Conservation (phyloP, 1,140 invertebrate genomes). For the Neodiprion pinetum region DNA sequence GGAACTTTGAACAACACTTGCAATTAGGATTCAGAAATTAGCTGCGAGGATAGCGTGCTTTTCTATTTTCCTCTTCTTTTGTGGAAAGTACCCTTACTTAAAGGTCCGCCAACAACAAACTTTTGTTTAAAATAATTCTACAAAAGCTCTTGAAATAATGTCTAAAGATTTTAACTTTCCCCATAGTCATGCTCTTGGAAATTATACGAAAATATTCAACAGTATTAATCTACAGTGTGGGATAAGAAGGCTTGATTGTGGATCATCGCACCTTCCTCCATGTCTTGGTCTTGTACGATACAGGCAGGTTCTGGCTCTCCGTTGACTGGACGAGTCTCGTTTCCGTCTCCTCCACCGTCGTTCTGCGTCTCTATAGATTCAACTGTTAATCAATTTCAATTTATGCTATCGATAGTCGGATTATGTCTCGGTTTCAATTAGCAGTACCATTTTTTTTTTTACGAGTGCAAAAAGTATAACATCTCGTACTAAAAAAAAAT, state of each 20-base stretch:
- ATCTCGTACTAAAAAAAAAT: not conserved
- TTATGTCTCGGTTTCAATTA: not conserved
- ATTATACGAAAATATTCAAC: not conserved
- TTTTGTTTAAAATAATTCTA: too few relatives aligned
- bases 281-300: constrained; percentile 65
- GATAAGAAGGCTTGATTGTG: not conserved
- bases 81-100: too few relatives aligned
- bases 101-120: too few relatives aligned
- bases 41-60: too few relatives aligned
- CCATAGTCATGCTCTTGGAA: not conserved
- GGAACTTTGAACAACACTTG: too few relatives aligned
- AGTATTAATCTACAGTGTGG: not conserved
- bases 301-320: constrained; percentile 64
- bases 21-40: too few relatives aligned
- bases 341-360: constrained; percentile 57
- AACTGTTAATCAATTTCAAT: constrained; percentile 29
- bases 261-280: constrained; percentile 66
- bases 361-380: constrained; percentile 58
- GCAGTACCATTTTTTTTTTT: too few relatives aligned
- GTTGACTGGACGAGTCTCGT: constrained; percentile 63
- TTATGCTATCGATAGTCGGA: not conserved
- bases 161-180: not conserved
- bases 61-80: too few relatives aligned
- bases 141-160: not conserved
- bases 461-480: not conserved